phyloP scores from a whole-genome alignment of 2,113 vertebrate species.

The Hippocampus zosterae region DNA sequence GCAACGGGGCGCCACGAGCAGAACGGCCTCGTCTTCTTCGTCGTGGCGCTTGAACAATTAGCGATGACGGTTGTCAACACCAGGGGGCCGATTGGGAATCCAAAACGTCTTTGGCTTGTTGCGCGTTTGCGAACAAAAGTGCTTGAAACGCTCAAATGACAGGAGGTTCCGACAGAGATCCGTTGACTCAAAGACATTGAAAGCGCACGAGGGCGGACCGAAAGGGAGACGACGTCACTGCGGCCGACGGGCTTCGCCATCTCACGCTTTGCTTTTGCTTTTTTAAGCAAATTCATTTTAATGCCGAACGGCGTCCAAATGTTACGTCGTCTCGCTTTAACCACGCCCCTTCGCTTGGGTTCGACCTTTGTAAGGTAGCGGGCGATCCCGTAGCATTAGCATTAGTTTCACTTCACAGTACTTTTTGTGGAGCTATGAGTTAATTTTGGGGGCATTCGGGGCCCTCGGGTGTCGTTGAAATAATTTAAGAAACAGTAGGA shows the following conservation, averaged over 20 bases:
- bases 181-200: constrained; percentile 19
- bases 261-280: neutral
- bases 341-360: neutral
- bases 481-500: constrained; percentile 68
- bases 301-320: neutral
- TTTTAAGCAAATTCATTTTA: neutral
- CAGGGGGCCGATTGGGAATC: neutral
- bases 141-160: constrained; percentile 16
- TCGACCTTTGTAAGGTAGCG: neutral
- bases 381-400: constrained; percentile 44
- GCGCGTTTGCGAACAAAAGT: constrained; percentile 13
- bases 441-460: constrained; percentile 59
- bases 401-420: constrained; percentile 68
- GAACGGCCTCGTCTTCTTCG: constrained; percentile 44
- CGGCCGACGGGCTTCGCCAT: neutral
- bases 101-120: constrained; percentile 66
- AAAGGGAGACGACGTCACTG: constrained; percentile 24
- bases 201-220: constrained; percentile 26
- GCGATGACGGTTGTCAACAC: neutral
- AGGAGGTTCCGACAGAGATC: constrained; percentile 16
- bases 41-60: neutral
- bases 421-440: constrained; percentile 64
- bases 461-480: constrained; percentile 63
- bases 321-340: neutral
- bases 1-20: constrained; percentile 66